A percentile compares a stretch with the other conserved stretches of the same genome.
Evolutionary conservation across 2,113 vertebrate genomes (phyloP).

Genomic region (Myotis brandtii): DNA sequence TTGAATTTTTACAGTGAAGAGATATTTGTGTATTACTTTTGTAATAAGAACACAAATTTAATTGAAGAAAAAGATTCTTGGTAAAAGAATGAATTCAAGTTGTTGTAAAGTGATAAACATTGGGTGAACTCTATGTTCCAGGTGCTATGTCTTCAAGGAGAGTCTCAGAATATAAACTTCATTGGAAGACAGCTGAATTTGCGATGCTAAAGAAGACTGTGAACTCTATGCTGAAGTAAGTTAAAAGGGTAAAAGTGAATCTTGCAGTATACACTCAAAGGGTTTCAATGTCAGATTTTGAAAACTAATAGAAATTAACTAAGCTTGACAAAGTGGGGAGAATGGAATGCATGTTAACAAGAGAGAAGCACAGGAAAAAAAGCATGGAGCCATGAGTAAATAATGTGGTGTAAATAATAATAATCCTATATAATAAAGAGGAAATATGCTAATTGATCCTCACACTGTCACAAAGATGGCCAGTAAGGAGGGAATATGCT

Average conservation of each 20-base stretch:
- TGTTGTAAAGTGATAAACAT: neutral
- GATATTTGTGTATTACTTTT: conserved; percentile 4
- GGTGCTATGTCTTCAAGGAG: neutral
- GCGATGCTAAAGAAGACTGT: neutral
- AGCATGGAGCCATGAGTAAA: neutral
- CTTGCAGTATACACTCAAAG: neutral
- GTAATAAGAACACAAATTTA: neutral
- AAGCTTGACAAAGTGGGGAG: neutral
- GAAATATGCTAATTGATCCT: too few relatives aligned
- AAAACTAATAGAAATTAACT: neutral
- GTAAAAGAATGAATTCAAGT: neutral
- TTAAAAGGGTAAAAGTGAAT: neutral
- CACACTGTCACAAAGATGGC: too few relatives aligned
- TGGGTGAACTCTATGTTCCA: neutral
- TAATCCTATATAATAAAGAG: neutral
- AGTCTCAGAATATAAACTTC: neutral
- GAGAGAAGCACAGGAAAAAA: neutral
- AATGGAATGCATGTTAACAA: neutral
- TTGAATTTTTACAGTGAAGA: neutral
- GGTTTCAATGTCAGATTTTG: neutral
- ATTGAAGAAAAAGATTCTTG: neutral
- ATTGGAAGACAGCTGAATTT: neutral
- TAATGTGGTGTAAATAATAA: neutral
- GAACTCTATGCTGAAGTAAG: neutral
- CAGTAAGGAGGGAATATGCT: too few relatives aligned